Evolutionary conservation across 2,888 invertebrate genomes (phyloP), one percentile per base, ranked within the genome.

Genomic region (Epicampocera succincta): DNA sequence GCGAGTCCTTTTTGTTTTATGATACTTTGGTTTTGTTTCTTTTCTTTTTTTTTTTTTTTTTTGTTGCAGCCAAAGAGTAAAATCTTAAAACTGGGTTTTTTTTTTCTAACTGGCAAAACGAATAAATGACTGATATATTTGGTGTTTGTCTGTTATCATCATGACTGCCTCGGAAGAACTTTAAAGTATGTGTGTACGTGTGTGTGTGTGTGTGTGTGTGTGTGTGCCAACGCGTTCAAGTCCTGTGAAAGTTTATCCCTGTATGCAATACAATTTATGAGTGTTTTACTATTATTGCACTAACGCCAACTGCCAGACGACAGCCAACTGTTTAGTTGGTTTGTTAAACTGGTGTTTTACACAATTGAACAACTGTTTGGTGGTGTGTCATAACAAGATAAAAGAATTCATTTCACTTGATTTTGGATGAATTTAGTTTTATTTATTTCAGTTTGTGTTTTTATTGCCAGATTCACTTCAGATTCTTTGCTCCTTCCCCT

Each of bases 331-430:
- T 71, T 71, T 74, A 48, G 65, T 76, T 78, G 75, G 71, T 58
- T 80, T 58, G 52, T 58, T 71, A 69, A 71, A 58, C 80, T 75
- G 75, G 63, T 80, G 72, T 75, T 80, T 80, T 65, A 71, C 71
- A 78, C 82, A 82, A 75, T 74, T 78, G 82, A 66, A 71, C 82
- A 78, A 82, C 78, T 78, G 78, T 75, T 78, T 78, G 78, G 82
- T 82, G 82, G 82, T 82, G 82, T 82, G 82, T 78, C 78, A 75
- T 75, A 82, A 82, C 65, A 78, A 75, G 78, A 78, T 82, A 82
- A 82, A 74, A 78, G 58, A 44, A 44, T 60, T 66, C 40, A 61
- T 75, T 52, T 65, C 68, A 42, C 48, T 56, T 68, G 61, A 52
- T 50, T 68, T 52, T 60, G 44, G 58, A 44, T 71, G 29, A 15